phyloP scores from a whole-genome alignment of 35 echinoderm and acorn worm genomes.

The Anneissia japonica region DNA sequence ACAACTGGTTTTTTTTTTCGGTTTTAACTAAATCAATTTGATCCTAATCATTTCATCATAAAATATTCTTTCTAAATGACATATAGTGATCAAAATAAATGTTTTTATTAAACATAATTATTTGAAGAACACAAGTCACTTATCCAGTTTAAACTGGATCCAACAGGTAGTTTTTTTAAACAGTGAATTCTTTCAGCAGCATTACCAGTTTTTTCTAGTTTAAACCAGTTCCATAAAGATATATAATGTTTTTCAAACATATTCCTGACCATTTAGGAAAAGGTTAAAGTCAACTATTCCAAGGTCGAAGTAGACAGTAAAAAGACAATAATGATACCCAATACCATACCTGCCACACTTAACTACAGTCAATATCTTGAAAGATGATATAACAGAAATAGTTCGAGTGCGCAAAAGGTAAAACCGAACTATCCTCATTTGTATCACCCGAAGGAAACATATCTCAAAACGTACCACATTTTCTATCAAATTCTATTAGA shows the following conservation, averaged over 20 bases:
- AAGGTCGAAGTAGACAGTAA: background rate
- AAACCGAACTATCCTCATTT: background rate
- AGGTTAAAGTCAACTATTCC: background rate
- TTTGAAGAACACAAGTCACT: too few species aligned
- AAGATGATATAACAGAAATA: background rate
- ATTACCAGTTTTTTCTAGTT: too few species aligned
- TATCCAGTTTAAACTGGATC: too few species aligned
- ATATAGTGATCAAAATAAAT: too few species aligned
- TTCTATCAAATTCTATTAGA: conserved; percentile 2
- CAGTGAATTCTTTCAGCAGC: too few species aligned
- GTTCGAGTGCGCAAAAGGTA: background rate
- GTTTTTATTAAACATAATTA: too few species aligned
- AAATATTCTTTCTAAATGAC: too few species aligned
- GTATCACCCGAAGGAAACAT: background rate
- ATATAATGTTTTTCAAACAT: background rate
- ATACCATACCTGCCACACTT: background rate
- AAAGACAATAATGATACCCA: background rate
- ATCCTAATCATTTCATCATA: too few species aligned
- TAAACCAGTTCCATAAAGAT: background rate
- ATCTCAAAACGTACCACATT: background rate
- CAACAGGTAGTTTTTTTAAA: too few species aligned
- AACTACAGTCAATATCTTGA: background rate
- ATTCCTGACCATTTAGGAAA: background rate
- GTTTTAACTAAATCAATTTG: too few species aligned
- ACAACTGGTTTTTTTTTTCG: too few species aligned